These are phyloP conservation scores for Sebastes diploproa DNA, from an alignment of 2,797 vertebrate genomes.

Conservation along the genomic window DNA sequence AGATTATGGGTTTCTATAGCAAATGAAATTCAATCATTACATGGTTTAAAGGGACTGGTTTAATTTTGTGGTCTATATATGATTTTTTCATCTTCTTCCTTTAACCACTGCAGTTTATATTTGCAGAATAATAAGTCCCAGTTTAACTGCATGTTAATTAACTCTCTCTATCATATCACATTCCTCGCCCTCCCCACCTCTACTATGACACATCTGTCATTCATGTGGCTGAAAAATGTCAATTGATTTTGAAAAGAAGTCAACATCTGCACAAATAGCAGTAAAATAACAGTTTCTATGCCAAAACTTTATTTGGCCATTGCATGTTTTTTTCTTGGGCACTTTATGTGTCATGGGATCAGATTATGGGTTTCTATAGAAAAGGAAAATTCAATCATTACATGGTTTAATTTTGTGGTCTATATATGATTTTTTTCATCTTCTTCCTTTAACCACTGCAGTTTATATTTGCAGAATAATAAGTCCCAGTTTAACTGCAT, in stretches of 20 bases:
- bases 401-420: not conserved
- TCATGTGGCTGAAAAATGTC: not conserved
- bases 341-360: too few species aligned
- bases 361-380: not conserved
- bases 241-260: not conserved
- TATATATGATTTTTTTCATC: not conserved
- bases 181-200: constrained; percentile 32
- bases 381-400: not conserved
- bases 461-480: constrained; percentile 1
- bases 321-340: too few species aligned
- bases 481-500: not conserved
- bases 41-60: too few species aligned
- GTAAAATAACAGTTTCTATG: not conserved
- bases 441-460: not conserved
- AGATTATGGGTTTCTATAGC: not conserved
- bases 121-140: not conserved
- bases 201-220: not conserved
- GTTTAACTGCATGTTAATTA: constrained; percentile 25
- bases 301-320: constrained; percentile 31
- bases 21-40: not conserved
- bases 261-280: too few species aligned
- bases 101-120: too few species aligned
- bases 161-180: constrained; percentile 55
- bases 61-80: too few species aligned
- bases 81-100: too few species aligned